Evolutionary conservation across 2,113 vertebrate species (phyloP), one percentile per base, ranked within the genome.

Genomic region (Hymenochirus boettgeri): DNA sequence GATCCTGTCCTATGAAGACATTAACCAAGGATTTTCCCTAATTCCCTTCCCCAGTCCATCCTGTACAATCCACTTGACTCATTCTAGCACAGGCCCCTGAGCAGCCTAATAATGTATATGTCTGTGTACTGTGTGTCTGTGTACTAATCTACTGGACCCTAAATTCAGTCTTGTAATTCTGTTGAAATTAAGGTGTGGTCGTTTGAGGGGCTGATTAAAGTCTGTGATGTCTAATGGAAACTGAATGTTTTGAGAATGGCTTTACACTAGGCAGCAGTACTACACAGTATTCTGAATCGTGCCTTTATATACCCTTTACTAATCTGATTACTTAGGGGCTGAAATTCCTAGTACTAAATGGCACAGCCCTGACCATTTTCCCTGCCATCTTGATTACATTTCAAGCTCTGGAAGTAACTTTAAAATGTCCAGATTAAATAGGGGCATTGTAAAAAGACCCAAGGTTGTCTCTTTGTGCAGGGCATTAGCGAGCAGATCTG

Each of bases 281-380:
- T 54, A 52, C 29, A 54, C 45, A n/a, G 29, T 35, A 35, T 1
- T 13, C 31, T 27, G 22, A 23, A 15, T 26, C 54, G 37, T 25
- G 10, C 17, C 22, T 24, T 37, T 15, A n/a, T 50, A 66, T 58
- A 66, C 29, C 63, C 63, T 58, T 58, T 58, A 66, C 54, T 66
- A 67, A 67, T 52, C 24, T 19, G 64, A 67, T 67, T 67, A 59
- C 33, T 52, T 57, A 50, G 42, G 54, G 29, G 29, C 57, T 57
- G 54, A 50, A 65, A 29, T 21, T 21, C 19, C 27, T 57, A n/a
- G n/a, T 65, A 48, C 63, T 57, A 66, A 59, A 35, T 67, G 27
- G 55, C 56, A 27, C n/a, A 29, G 29, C 27, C 29, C 37, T 22
- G 51, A 50, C 24, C n/a, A n/a, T n/a, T n/a, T n/a, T n/a, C n/a